Base-by-base conservation (phyloP, 2,888 invertebrate genomes). In the Melieria omissa region DNA sequence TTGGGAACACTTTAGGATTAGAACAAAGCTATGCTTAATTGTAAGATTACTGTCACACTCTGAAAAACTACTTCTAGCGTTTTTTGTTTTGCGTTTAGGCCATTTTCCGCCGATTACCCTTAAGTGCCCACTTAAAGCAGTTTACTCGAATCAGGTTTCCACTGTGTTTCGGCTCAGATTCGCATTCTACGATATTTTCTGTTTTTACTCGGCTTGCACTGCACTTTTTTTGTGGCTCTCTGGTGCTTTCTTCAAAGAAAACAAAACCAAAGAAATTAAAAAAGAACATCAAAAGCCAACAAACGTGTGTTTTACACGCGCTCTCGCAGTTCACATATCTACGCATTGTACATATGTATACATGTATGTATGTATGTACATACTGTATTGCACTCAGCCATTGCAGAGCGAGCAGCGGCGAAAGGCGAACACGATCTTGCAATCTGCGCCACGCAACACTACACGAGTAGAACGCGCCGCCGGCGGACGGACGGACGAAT, bases 351-450 rank as follows among this genome's bases (percentile, higher is more conserved):
- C 42, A 67, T 47, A 58, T 67, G 44, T 14, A 67, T 42, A 41
- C 10, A 16, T 46, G 42, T 42, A 46, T 47, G 9, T 16, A n/a
- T 63, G 29, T 29, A 29, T 2, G 29, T 2, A 29, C 29, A 29
- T 29, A 29, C 29, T 29, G 3, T 29, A 29, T 29, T 29, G 29
- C 29, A 29, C 29, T 4, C 12, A 61, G n/a, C 9, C 12, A 52
- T 5, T 42, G 5, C 5, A 58, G 5, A 58, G 29, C 14, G 0
- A 9, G 10, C 64, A 64, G 8, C 46, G 41, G 29, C 41, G 16
- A 63, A 64, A 54, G 10, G 64, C 64, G 64, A 64, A 64, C 52
- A 52, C 64, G 64, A 64, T 64, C 64, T 62, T 12, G 65, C 72
- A 63, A 67, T 52, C 65, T 45, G 29, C 29, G 29, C 29, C 29